Conservation (phyloP, 2,113 vertebrate genomes). For the Lophura nycthemera region DNA sequence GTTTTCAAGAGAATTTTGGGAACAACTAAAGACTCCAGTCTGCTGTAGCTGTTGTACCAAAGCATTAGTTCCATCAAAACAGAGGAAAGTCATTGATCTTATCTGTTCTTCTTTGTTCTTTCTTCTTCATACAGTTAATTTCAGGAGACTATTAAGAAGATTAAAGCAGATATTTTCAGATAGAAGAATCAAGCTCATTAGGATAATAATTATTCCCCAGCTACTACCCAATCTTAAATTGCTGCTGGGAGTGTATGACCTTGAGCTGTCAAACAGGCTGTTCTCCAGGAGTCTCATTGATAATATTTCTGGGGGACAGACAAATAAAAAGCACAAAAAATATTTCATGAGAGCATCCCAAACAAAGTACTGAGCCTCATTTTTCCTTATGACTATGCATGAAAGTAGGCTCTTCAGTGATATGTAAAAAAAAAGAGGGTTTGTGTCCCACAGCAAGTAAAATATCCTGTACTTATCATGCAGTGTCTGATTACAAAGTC, state of each 20-base stretch:
- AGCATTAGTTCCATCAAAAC: not conserved
- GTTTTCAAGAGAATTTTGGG: not conserved
- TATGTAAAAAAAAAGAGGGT: not conserved
- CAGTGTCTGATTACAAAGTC: not conserved
- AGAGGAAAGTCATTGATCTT: not conserved
- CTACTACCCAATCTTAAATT: slow-evolving; percentile 34
- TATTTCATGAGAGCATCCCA: not conserved
- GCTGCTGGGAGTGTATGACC: not conserved
- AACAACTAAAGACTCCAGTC: not conserved
- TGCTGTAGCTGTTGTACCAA: not conserved
- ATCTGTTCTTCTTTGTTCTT: not conserved
- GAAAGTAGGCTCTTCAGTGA: not conserved
- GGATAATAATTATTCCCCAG: slow-evolving; percentile 32
- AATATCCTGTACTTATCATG: not conserved
- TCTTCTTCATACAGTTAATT: slow-evolving; percentile 8
- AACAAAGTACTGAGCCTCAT: not conserved
- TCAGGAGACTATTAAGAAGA: slow-evolving; percentile 24
- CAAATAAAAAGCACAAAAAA: not conserved
- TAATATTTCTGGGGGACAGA: not conserved
- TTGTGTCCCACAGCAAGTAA: not conserved
- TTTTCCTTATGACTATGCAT: not conserved
- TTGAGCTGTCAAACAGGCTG: not conserved
- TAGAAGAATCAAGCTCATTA: slow-evolving; percentile 55
- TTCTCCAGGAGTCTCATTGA: not conserved
- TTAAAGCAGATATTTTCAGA: slow-evolving; percentile 47